Base-by-base conservation (phyloP, 2,113 vertebrate genomes). In the Leptobrachium ailaonicum region DNA sequence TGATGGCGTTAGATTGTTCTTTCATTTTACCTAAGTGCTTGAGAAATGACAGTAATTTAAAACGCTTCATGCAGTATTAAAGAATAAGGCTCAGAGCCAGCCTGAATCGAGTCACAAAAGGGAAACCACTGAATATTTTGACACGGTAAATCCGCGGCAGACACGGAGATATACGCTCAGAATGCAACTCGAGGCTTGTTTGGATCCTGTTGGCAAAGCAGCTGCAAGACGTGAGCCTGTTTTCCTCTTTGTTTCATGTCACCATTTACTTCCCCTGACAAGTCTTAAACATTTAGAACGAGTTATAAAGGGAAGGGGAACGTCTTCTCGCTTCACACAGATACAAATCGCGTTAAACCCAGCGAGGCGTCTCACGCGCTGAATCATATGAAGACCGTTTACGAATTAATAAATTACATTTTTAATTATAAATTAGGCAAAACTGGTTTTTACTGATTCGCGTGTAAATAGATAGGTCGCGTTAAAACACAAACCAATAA, bases 41-140 rank as follows among this genome's bases (percentile, higher is more conserved):
- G 58, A 69, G 50, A 81, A 81, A 81, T 81, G 66, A 81, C 72
- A 68, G 72, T 81, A 81, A 81, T 75, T 75, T 80, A 40, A 56
- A 41, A 47, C 64, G 73, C 71, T 81, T 68, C 58, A 70, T 66
- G 44, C 41, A 42, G 47, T 69, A 81, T 74, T 47, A 62, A 73
- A 45, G 41, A 64, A 74, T 60, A 44, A 56, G 71, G 40, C 41
- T 80, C 1, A 41, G 69, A 40, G 40, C 47, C 53, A 10, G 20
- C 41, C 40, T 20, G 13, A 67, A 67, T 67, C 75, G 56, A 11
- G 64, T 54, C 47, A 12, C 11, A 12, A 12, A 42, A 13, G 50
- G 20, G 44, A 45, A 73, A 62, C 20, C 10, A 13, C 63, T 68
- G 71, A 72, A 79, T 43, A 41, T 73, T 73, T 56, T 20, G 71